Conservation (phyloP, 2,888 invertebrate genomes). For the Phania funesta region DNA sequence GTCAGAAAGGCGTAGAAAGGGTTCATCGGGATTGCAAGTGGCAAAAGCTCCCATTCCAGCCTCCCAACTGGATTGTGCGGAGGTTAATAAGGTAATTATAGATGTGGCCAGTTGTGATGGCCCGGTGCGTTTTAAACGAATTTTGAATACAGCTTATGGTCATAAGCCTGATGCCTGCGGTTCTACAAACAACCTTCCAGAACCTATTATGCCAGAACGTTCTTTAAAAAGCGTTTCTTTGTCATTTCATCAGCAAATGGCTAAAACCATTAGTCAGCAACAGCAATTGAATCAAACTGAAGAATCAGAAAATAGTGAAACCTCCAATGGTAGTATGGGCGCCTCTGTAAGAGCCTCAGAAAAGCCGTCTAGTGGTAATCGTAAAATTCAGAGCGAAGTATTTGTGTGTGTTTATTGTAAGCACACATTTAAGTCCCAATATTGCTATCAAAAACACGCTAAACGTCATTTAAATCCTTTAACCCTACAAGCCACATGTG, state of each 20-base stretch:
- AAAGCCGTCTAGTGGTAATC: slow-evolving; percentile 28
- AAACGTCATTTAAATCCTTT: slow-evolving; percentile 85
- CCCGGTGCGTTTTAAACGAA: slow-evolving; percentile 91
- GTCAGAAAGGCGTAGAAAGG: slow-evolving; percentile 57
- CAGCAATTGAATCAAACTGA: slow-evolving; percentile 74
- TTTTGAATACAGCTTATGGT: slow-evolving; percentile 90
- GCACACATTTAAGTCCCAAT: slow-evolving; percentile 90
- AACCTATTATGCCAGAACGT: slow-evolving; percentile 71
- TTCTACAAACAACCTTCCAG: neutral
- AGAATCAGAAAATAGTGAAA: slow-evolving; percentile 74
- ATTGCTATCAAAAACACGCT: slow-evolving; percentile 91
- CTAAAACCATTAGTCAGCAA: slow-evolving; percentile 78
- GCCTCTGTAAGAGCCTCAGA: slow-evolving; percentile 26
- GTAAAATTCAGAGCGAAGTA: slow-evolving; percentile 76
- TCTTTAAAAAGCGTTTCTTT: slow-evolving; percentile 78
- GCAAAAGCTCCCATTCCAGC: slow-evolving; percentile 71
- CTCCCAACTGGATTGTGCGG: slow-evolving; percentile 64
- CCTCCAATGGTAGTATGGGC: slow-evolving; percentile 59
- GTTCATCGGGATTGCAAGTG: slow-evolving; percentile 67
- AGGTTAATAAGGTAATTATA: slow-evolving; percentile 83
- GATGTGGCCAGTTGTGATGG: slow-evolving; percentile 96
- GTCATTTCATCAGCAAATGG: slow-evolving; percentile 81
- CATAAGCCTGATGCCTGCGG: slow-evolving; percentile 78
- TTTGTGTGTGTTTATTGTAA: slow-evolving; percentile 89
- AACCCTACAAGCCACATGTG: slow-evolving; percentile 77